phyloP scores from a whole-genome alignment of 2,113 vertebrate species.

The Manacus vitellinus region DNA sequence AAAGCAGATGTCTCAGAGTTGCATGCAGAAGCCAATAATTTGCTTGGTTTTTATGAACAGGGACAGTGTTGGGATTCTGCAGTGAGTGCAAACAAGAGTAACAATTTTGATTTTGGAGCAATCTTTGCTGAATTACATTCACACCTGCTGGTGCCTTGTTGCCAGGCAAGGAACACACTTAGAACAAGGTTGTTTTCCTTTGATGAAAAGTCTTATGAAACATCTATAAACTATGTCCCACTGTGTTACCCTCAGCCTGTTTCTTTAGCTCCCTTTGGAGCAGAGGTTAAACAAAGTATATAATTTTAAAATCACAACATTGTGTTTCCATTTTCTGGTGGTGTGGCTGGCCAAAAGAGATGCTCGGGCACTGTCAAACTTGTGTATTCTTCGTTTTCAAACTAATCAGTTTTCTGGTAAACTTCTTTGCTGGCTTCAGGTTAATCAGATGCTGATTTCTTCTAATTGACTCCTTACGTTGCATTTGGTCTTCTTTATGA shows the following conservation, averaged over 20 bases:
- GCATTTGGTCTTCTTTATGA: neutral
- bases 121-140: neutral
- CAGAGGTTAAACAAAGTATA: neutral
- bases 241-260: constrained; percentile 3
- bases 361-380: neutral
- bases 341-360: neutral
- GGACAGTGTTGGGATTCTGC: neutral
- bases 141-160: neutral
- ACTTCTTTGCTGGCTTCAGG: neutral
- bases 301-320: neutral
- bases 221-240: neutral
- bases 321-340: neutral
- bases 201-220: constrained; percentile 22
- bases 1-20: constrained; percentile 59
- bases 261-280: constrained; percentile 4
- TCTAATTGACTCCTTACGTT: neutral
- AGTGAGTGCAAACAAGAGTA: neutral
- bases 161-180: neutral
- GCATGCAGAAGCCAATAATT: neutral
- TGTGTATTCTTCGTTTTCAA: neutral
- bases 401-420: neutral
- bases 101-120: neutral
- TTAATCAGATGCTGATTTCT: neutral
- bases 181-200: neutral
- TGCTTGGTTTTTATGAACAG: neutral